Percentiles rank a stretch among this genome's conserved stretches.
These are phyloP conservation scores for Pelodytes ibericus DNA, from an alignment of 2,797 vertebrate species.

Conservation along the genomic window DNA sequence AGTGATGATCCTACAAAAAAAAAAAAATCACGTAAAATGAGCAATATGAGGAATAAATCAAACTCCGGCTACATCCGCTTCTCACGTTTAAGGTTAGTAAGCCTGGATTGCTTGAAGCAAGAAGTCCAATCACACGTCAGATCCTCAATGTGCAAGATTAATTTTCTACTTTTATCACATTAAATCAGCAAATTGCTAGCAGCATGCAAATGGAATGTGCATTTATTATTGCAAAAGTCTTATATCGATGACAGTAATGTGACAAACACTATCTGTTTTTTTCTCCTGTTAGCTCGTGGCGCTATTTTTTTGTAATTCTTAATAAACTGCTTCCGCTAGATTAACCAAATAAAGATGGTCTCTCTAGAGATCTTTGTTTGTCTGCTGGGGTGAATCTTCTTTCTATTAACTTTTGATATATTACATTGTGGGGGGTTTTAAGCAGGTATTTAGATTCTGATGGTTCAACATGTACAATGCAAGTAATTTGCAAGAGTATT, in stretches of 20 bases:
- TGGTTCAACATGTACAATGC: too few species aligned
- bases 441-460: too few species aligned
- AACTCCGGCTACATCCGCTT: slow-evolving; percentile 21
- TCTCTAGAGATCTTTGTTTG: slow-evolving; percentile 3
- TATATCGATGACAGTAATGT: slow-evolving; percentile 49
- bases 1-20: slow-evolving; percentile 1
- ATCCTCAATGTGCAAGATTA: slow-evolving; percentile 44
- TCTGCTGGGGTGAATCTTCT: not conserved
- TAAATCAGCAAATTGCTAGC: slow-evolving; percentile 49
- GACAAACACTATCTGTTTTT: slow-evolving; percentile 44
- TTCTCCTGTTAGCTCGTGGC: slow-evolving; percentile 7
- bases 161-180: slow-evolving; percentile 53
- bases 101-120: slow-evolving; percentile 35
- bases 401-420: too few species aligned
- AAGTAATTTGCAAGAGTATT: too few species aligned
- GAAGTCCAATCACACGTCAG: slow-evolving; percentile 48
- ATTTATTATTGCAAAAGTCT: slow-evolving; percentile 49
- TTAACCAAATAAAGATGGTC: not conserved
- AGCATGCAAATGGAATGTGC: slow-evolving; percentile 48
- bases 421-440: too few species aligned
- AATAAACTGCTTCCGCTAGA: slow-evolving; percentile 30
- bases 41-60: slow-evolving; percentile 16
- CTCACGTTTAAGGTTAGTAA: slow-evolving; percentile 38
- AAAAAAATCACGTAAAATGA: slow-evolving; percentile 17
- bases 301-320: slow-evolving; percentile 11